Evolutionary conservation across 2,888 invertebrate genomes (phyloP), one percentile per base, ranked within the genome.

Genomic region (Cerceris ruficornis): DNA sequence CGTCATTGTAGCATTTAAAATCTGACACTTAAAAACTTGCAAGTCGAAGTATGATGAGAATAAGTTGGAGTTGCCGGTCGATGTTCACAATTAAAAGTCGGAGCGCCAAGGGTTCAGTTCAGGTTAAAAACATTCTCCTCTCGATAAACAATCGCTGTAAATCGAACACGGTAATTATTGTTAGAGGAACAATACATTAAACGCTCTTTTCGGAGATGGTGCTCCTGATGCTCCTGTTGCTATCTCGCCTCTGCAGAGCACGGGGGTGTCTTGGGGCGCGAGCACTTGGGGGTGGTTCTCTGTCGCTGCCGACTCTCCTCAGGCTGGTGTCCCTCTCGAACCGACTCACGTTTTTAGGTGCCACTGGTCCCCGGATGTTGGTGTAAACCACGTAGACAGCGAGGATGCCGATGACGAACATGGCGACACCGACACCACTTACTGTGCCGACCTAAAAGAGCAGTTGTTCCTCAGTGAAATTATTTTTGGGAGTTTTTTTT

Each of bases 181-280:
- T 39, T 4, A 8, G 14, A n/a, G 15, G 7, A 7, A 11, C 59
- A 14, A 13, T 14, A 58, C 7, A 7, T 85, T 80, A 92, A 57
- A 92, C 91, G 69, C 92, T 92, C 61, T 90, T 91, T 41, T 92
- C 92, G 5, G 92, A 92, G 1, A 90, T 64, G 62, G 82, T 87
- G 75, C 91, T 91, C 50, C 87, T 84, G 71, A 91, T 87, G 81
- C 91, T 92, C 28, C 87, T 78, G 73, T 84, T 87, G 75, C 91
- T 91, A 71, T 88, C 90, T 43, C 88, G 84, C 15, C 91, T 85
- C 54, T 90, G 91, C 7, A 86, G 72, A 5, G 74, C 71, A 7
- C 79, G 83, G 8, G 54, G 7, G 7, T 58, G 64, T 13, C 84
- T 79, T 4, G 70, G 78, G 2, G 70, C 61, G 66, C 86, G 83